Percentiles rank a stretch among this genome's conserved stretches.
These are phyloP conservation scores for Theretra japonica DNA, from an alignment of 2,888 invertebrate genomes.

Conservation along the genomic window DNA sequence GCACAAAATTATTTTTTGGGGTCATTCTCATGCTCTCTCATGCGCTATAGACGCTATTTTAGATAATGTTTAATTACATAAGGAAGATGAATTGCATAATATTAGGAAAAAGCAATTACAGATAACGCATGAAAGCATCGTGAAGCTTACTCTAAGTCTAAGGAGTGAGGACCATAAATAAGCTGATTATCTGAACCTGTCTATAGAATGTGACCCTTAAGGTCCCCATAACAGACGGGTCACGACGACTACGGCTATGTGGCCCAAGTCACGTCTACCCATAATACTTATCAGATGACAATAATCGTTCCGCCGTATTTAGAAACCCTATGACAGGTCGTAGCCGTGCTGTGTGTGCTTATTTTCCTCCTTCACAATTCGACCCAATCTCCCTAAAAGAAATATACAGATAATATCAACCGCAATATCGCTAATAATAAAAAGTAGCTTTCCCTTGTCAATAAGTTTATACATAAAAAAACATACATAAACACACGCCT, in stretches of 20 bases:
- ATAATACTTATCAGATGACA: not conserved
- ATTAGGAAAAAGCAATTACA: slow-evolving; percentile 37
- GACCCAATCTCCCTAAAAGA: no score
- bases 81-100: slow-evolving; percentile 42
- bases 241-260: not conserved
- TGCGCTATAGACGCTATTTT: slow-evolving; percentile 38
- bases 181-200: not conserved
- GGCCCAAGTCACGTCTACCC: slow-evolving; percentile 9
- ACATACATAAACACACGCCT: no score
- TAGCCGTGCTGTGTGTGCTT: not conserved
- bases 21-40: slow-evolving; percentile 41
- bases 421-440: no score
- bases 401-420: no score
- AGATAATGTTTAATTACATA: slow-evolving; percentile 43
- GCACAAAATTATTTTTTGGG: slow-evolving; percentile 32
- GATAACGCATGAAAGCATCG: slow-evolving; percentile 28
- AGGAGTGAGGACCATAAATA: not conserved
- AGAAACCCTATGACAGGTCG: not conserved
- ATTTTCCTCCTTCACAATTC: no score
- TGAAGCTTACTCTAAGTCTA: not conserved
- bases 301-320: slow-evolving; percentile 2
- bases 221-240: not conserved
- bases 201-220: not conserved
- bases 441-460: no score
- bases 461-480: no score